Percentiles rank a stretch among this genome's conserved stretches.
These are phyloP conservation scores for Manduca sexta DNA, from an alignment of 1,140 invertebrate species.

Conservation along the genomic window DNA sequence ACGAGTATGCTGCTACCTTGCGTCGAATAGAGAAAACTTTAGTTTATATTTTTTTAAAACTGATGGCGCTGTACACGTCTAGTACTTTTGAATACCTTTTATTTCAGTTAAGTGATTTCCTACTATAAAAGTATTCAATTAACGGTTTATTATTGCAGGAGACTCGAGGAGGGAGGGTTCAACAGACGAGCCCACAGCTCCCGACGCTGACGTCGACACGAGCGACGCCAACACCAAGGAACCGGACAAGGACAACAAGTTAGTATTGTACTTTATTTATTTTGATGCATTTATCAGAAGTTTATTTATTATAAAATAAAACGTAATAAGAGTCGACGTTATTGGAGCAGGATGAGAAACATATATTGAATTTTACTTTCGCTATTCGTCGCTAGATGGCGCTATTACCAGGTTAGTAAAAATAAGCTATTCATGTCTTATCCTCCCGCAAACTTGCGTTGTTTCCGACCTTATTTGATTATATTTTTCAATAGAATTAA, in stretches of 20 bases:
- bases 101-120: too few species aligned
- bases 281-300: too few species aligned
- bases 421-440: too few species aligned
- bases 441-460: too few species aligned
- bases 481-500: too few species aligned
- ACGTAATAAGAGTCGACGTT: not conserved
- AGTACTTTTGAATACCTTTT: too few species aligned
- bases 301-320: not conserved
- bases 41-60: too few species aligned
- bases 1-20: too few species aligned
- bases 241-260: conserved; percentile 52
- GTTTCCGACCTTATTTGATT: too few species aligned
- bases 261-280: conserved; percentile 12
- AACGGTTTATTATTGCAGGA: conserved; percentile 26
- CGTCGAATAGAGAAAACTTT: too few species aligned
- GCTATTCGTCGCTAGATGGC: conserved; percentile 6
- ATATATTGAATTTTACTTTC: not conserved
- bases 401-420: not conserved
- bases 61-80: not conserved
- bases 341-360: not conserved
- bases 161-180: conserved; percentile 56
- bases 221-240: conserved; percentile 42
- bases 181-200: conserved; percentile 46
- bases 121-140: not conserved
- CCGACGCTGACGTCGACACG: conserved; percentile 44